Percentiles rank a stretch among this genome's conserved stretches.
Conservation (phyloP, 2,888 invertebrate species). For the Eristalis intricaria region DNA sequence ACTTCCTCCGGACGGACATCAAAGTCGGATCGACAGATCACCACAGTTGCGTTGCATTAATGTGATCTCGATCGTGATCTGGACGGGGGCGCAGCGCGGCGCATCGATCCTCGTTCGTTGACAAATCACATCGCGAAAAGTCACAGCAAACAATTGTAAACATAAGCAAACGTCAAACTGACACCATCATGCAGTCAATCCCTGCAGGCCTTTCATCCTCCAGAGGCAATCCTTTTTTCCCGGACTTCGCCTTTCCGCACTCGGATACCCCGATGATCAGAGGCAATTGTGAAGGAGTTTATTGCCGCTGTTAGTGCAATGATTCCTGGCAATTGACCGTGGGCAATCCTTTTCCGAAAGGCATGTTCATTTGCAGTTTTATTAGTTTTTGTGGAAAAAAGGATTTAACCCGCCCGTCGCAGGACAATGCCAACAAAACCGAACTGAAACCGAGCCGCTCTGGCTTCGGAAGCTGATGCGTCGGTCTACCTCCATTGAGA, state of each 20-base stretch:
- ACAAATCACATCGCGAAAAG: not conserved
- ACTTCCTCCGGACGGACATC: constrained; percentile 50
- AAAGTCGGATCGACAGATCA: constrained; percentile 30
- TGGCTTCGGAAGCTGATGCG: constrained; percentile 69
- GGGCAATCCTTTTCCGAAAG: constrained; percentile 60
- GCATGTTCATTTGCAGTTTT: constrained; percentile 57
- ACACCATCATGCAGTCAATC: not conserved
- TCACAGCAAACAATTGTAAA: constrained; percentile 62
- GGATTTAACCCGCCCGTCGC: constrained; percentile 32
- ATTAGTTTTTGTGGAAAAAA: constrained; percentile 68
- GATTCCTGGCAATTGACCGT: constrained; percentile 59
- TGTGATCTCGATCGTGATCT: not conserved
- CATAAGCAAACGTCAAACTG: constrained; percentile 11
- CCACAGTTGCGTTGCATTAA: constrained; percentile 28
- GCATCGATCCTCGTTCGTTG: not conserved
- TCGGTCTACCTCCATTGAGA: constrained; percentile 70
- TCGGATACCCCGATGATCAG: constrained; percentile 54
- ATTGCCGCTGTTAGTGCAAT: constrained; percentile 70
- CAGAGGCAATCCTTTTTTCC: constrained; percentile 37
- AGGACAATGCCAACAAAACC: constrained; percentile 35
- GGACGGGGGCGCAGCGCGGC: not conserved
- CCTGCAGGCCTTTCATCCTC: constrained; percentile 13
- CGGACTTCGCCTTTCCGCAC: constrained; percentile 2
- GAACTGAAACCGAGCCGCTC: constrained; percentile 30
- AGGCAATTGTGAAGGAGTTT: constrained; percentile 67